These are phyloP conservation scores for Plecotus auritus DNA, from an alignment of 2,113 vertebrate genomes.

Conservation along the genomic window DNA sequence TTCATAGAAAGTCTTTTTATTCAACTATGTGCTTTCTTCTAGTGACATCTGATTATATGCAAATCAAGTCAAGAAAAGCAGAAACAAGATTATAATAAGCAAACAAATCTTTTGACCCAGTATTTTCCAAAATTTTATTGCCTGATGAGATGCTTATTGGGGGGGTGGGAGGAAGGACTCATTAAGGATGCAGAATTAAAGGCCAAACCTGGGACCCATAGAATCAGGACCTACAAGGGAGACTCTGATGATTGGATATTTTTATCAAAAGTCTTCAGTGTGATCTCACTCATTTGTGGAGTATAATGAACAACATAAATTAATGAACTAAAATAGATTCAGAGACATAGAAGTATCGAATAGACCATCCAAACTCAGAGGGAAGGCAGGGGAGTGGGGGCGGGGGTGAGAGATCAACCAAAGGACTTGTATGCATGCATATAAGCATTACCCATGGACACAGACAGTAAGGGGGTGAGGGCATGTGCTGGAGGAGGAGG, in stretches of 20 bases:
- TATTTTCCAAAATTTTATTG: background rate
- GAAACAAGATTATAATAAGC: background rate
- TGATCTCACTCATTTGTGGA: no score
- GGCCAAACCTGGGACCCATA: background rate
- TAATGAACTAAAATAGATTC: no score
- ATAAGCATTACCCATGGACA: no score
- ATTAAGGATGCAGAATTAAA: background rate
- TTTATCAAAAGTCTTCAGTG: background rate
- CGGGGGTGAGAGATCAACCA: no score
- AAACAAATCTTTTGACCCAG: background rate
- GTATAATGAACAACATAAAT: no score
- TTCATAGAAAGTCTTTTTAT: background rate
- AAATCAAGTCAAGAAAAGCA: background rate
- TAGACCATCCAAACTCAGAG: no score
- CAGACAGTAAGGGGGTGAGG: no score
- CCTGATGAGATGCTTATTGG: background rate
- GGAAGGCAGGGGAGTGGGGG: no score
- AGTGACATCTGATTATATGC: background rate
- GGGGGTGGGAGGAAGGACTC: fast-evolving
- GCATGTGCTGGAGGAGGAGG: no score
- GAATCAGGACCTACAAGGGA: background rate
- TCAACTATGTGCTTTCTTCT: background rate
- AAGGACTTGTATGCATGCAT: no score
- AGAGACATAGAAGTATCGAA: no score
- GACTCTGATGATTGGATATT: background rate